phyloP scores from a whole-genome alignment of 2,888 invertebrate genomes.

The Venustoraphidia nigricollis region DNA sequence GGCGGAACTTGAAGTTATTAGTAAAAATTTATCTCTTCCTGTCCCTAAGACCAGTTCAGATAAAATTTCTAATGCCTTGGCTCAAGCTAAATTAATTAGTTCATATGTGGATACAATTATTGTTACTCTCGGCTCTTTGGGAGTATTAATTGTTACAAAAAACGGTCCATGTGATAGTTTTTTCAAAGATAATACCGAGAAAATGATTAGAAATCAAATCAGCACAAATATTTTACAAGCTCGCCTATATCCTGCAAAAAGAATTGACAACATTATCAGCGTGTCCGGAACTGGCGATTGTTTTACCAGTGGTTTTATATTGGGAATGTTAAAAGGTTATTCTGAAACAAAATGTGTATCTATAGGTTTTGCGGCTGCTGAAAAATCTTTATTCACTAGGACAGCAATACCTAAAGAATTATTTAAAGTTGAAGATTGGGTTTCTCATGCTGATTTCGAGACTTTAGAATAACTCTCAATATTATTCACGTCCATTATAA shows the following conservation, averaged over 20 bases:
- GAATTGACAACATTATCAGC: constrained; percentile 37
- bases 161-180: constrained; percentile 18
- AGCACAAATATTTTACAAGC: constrained; percentile 12
- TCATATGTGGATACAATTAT: constrained; percentile 37
- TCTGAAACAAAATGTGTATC: constrained; percentile 41
- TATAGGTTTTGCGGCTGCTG: constrained; percentile 46
- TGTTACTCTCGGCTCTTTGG: constrained; percentile 44
- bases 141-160: constrained; percentile 34
- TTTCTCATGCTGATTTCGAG: constrained; percentile 3
- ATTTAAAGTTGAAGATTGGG: constrained; percentile 15
- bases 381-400: constrained; percentile 36
- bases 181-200: constrained; percentile 6
- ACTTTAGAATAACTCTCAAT: too few species aligned
- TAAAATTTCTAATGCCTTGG: constrained; percentile 22
- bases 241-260: constrained; percentile 29
- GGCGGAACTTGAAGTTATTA: constrained; percentile 56
- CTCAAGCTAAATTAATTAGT: constrained; percentile 26
- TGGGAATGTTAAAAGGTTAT: constrained; percentile 38
- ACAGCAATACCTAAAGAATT: constrained; percentile 40
- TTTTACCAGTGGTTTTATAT: constrained; percentile 52
- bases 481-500: too few species aligned
- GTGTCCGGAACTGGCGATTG: constrained; percentile 79
- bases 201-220: constrained; percentile 4
- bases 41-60: constrained; percentile 12
- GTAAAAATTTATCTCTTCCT: constrained; percentile 29